Evolutionary conservation across 2,113 vertebrate genomes (phyloP).

Genomic region (Dasyprocta punctata): DNA sequence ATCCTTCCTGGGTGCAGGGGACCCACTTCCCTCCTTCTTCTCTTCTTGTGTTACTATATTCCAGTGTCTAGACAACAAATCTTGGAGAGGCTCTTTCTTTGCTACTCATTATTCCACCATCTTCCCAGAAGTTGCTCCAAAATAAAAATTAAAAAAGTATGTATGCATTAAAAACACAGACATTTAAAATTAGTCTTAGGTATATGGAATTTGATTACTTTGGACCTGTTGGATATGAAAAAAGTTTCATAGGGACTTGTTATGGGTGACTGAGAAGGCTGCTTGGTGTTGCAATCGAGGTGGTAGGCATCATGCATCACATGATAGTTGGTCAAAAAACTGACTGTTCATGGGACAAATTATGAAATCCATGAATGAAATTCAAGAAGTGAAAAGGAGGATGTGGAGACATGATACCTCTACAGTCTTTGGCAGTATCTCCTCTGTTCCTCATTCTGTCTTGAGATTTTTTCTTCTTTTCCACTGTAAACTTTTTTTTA

Average conservation of each 20-base stretch:
- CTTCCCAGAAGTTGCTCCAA: not conserved
- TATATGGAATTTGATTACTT: not conserved
- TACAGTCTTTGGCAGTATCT: not conserved
- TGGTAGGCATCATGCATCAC: not conserved
- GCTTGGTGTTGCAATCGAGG: not conserved
- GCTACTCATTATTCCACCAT: not conserved
- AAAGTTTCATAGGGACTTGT: not conserved
- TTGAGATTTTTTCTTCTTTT: not conserved
- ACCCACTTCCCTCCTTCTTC: not conserved
- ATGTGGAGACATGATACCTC: not conserved
- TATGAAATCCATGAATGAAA: not conserved
- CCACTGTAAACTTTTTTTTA: not conserved
- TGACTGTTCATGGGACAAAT: not conserved
- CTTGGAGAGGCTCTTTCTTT: not conserved
- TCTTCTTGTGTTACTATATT: too few relatives aligned
- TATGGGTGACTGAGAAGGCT: not conserved
- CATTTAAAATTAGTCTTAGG: not conserved
- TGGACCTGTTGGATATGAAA: not conserved
- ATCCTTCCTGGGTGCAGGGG: not conserved
- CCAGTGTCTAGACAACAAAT: not conserved
- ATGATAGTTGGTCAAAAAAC: not conserved
- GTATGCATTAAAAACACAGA: not conserved
- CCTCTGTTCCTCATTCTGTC: not conserved
- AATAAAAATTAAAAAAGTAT: not conserved
- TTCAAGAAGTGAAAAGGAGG: conserved; percentile 9